Base-by-base conservation (phyloP, 2,888 invertebrate genomes). In the Metalampra italica region DNA sequence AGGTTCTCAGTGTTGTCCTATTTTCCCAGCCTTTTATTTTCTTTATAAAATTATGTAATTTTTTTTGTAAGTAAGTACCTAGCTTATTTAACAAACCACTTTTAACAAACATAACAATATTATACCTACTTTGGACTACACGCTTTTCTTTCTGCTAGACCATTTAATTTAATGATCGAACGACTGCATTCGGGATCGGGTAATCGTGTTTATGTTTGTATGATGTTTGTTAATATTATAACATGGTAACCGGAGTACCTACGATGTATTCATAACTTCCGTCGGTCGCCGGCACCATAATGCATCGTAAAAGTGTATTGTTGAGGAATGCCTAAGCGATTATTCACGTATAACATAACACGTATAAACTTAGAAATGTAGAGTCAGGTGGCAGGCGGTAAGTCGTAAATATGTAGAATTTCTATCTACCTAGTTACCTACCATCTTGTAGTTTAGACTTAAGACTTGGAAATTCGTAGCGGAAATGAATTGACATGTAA, bases 181-280 rank as follows among this genome's bases (percentile, higher is more conserved):
- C 36, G 36, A n/a, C n/a, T 36, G n/a, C 36, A n/a, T n/a, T n/a
- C 36, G n/a, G n/a, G 36, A 36, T n/a, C 36, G n/a, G n/a, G 36
- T n/a, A 36, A 2, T 36, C n/a, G n/a, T 36, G 49, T 61, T 61
- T 62, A 61, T 60, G 56, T 59, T 62, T 53, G 56, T 52, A 29
- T 49, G 22, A n/a, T 45, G 44, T 40, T 49, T 59, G 59, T 63
- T 62, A 65, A 53, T 57, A 60, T 52, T 54, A 48, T 39, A 39
- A 39, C 59, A 64, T 57, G 56, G 70, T 66, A 75, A 76, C 62
- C 59, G 51, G 70, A 72, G 68, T 60, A 64, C n/a, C n/a, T n/a
- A 11, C 63, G 60, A 69, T 67, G 70, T 68, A 72, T 78, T 75
- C 75, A 75, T 72, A 76, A 72, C 79, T 76, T 82, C 80, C 78